phyloP scores from a whole-genome alignment of 1,140 invertebrate genomes.

The Drosophila tristis region DNA sequence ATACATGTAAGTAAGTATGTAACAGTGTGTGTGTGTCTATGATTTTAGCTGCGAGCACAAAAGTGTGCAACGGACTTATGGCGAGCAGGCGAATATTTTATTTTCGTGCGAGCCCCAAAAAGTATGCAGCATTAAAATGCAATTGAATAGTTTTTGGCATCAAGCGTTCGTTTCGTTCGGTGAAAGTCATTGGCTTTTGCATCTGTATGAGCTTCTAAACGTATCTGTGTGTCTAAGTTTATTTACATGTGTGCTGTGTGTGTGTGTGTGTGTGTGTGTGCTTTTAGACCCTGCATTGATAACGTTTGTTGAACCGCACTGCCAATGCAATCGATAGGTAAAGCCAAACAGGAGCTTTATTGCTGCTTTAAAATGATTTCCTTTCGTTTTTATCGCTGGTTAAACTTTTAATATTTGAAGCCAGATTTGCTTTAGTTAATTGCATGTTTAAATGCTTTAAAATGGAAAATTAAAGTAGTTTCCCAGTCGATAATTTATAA shows the following conservation, averaged over 20 bases:
- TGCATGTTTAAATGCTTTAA: background rate
- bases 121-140: constrained; percentile 49
- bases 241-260: constrained; percentile 6
- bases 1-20: too few species aligned
- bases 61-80: constrained; percentile 15
- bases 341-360: too few species aligned
- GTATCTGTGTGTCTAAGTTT: too few species aligned
- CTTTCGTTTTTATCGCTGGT: background rate
- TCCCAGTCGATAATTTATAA: too few species aligned
- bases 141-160: constrained; percentile 59
- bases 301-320: constrained; percentile 25
- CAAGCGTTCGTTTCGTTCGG: constrained; percentile 1
- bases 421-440: constrained; percentile 1
- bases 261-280: too few species aligned
- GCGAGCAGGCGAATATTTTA: too few species aligned
- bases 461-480: background rate
- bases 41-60: background rate
- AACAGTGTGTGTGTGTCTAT: background rate
- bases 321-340: background rate
- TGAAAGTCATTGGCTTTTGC: constrained; percentile 20
- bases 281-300: constrained; percentile 21
- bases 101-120: too few species aligned
- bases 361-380: too few species aligned
- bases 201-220: too few species aligned
- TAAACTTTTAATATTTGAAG: background rate